Conservation (phyloP, 1,140 invertebrate genomes). For the Dendrolimus kikuchii region DNA sequence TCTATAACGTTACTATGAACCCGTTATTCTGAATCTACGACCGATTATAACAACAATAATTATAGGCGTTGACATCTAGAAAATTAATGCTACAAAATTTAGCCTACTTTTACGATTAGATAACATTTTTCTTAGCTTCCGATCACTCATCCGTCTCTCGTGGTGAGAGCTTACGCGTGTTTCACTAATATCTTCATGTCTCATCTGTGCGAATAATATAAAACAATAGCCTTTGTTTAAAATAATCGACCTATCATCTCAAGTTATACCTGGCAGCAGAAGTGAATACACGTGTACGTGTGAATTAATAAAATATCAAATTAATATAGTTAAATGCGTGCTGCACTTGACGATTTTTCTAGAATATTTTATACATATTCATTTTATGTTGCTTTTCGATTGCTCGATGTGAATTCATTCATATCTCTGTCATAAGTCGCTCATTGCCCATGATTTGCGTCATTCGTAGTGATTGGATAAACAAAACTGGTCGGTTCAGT, state of each 20-base stretch:
- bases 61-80: background rate
- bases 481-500: constrained; percentile 50
- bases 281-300: constrained; percentile 25
- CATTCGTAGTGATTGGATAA: constrained; percentile 33
- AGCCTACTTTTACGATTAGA: constrained; percentile 18
- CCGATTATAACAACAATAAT: no score
- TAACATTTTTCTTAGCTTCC: constrained; percentile 23
- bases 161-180: constrained; percentile 21
- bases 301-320: constrained; percentile 2
- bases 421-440: constrained; percentile 11
- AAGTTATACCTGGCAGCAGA: constrained; percentile 33
- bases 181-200: constrained; percentile 20
- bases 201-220: constrained; percentile 44
- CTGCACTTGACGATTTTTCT: no score
- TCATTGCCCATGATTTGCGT: constrained; percentile 31
- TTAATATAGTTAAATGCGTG: background rate
- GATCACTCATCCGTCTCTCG: constrained; percentile 11
- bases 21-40: no score
- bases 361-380: no score
- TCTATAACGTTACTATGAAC: no score
- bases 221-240: constrained; percentile 61
- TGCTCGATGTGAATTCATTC: background rate
- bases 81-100: constrained; percentile 10
- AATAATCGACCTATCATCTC: constrained; percentile 26
- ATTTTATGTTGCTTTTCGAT: no score